Evolutionary conservation across 2,797 vertebrate genomes (phyloP).

Genomic region (Phalanger gymnotis): DNA sequence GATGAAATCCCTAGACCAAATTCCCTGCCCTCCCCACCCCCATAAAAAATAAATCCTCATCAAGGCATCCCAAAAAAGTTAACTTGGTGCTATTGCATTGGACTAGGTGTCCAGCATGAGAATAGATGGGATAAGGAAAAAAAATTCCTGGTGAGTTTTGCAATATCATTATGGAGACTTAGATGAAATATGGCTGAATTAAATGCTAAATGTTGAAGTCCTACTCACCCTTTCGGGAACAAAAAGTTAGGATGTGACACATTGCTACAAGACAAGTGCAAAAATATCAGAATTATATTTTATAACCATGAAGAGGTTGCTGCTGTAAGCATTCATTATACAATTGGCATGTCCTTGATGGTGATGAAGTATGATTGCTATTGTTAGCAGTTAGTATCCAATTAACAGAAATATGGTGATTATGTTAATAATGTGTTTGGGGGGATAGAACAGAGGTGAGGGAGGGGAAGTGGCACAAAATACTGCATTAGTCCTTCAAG

Average conservation of each 20-base stretch:
- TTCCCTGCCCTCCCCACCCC: not conserved
- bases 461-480: not conserved
- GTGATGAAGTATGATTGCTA: not conserved
- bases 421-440: not conserved
- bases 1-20: not conserved
- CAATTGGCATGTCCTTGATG: not conserved
- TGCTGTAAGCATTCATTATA: not conserved
- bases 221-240: not conserved
- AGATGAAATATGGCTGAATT: not conserved
- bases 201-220: not conserved
- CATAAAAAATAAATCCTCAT: not conserved
- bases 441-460: not conserved
- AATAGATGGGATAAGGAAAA: not conserved
- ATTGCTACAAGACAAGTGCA: not conserved
- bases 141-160: not conserved
- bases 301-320: not conserved
- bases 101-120: not conserved
- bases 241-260: not conserved
- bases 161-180: not conserved
- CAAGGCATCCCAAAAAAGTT: not conserved
- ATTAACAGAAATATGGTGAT: not conserved
- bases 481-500: not conserved
- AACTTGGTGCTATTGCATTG: not conserved
- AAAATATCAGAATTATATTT: not conserved
- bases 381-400: not conserved